Conservation (phyloP, 2,797 vertebrate genomes). For the Sebastolobus alascanus region DNA sequence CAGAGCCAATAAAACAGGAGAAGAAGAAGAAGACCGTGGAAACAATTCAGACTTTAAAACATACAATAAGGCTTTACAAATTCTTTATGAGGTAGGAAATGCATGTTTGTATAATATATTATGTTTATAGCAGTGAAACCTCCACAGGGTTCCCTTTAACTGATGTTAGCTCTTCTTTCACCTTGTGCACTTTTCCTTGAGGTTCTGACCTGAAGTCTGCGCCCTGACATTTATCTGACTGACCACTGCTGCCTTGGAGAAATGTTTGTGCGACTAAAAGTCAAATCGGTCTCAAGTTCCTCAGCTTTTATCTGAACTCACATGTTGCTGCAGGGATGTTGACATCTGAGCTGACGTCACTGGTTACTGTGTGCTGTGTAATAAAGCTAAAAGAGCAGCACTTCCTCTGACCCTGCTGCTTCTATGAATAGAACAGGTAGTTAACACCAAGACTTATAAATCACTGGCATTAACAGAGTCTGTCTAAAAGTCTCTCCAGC, state of each 20-base stretch:
- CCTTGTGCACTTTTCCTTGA: not conserved
- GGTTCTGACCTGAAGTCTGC: not conserved
- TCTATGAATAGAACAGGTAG: slow-evolving; percentile 45
- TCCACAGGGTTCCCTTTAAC: too few species aligned
- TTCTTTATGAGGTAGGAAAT: too few species aligned
- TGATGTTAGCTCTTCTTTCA: not conserved
- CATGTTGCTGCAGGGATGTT: slow-evolving; percentile 23
- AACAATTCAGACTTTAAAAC: too few species aligned
- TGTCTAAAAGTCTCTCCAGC: slow-evolving; percentile 3
- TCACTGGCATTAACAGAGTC: not conserved
- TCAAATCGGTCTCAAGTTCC: slow-evolving; percentile 20
- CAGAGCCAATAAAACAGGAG: too few species aligned
- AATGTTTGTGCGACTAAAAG: slow-evolving; percentile 18
- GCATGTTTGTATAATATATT: too few species aligned
- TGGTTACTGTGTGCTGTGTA: slow-evolving; percentile 35
- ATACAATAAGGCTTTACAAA: too few species aligned
- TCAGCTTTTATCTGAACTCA: slow-evolving; percentile 2
- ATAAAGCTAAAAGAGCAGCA: slow-evolving; percentile 28
- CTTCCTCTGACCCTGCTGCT: slow-evolving; percentile 3
- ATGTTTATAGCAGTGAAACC: too few species aligned
- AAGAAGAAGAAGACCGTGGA: too few species aligned
- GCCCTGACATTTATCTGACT: slow-evolving; percentile 10
- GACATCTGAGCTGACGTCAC: slow-evolving; percentile 22
- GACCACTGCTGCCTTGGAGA: slow-evolving; percentile 6
- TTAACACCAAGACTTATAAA: slow-evolving; percentile 33